Evolutionary conservation across 2,888 invertebrate species (phyloP), one percentile per base, ranked within the genome.

Genomic region (Epistrophe grossulariae): DNA sequence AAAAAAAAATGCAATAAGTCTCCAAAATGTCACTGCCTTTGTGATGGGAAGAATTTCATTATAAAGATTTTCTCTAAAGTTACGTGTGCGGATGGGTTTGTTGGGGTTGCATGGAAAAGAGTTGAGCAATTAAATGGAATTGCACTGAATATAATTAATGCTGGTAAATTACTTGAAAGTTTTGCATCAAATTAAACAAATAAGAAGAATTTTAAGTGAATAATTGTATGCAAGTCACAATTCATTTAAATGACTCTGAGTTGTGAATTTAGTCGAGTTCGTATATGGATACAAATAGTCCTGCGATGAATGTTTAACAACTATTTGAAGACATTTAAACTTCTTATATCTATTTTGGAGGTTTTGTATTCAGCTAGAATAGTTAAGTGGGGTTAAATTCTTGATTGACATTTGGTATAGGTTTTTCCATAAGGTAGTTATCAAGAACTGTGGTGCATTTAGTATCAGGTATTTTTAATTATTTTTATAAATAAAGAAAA

Each of bases 111-210:
- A 35, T 48, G 31, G 17, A 48, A 17, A 24, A n/a, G 60, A 52
- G 17, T 40, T 52, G 64, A 71, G 70, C 81, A 74, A 85, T 82
- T 81, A 85, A 78, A 85, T 17, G 78, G 78, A 78, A 74, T 74
- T 82, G 77, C 68, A 31, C 73, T 62, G 78, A 68, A 81, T 85
- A 81, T 85, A 81, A 84, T 85, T 82, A 50, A 78, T 78, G 57
- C 45, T 59, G 60, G 48, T 2, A 55, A 77, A 84, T 84, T 24
- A 38, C 48, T 73, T 70, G 11, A 62, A 81, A 77, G 52, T 80
- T 70, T 60, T 24, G 52, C 52, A 62, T 64, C 57, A 71, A 80
- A 71, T 74, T 55, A 48, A 59, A 62, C 60, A 43, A 70, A 68
- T 48, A 31, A 50, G 31, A n/a, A 57, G 7, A 31, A 24, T 66